A percentile compares a stretch with the other conserved stretches of the same genome.
Conservation (phyloP, 2,113 vertebrate genomes). For the Lampris megalopsis region DNA sequence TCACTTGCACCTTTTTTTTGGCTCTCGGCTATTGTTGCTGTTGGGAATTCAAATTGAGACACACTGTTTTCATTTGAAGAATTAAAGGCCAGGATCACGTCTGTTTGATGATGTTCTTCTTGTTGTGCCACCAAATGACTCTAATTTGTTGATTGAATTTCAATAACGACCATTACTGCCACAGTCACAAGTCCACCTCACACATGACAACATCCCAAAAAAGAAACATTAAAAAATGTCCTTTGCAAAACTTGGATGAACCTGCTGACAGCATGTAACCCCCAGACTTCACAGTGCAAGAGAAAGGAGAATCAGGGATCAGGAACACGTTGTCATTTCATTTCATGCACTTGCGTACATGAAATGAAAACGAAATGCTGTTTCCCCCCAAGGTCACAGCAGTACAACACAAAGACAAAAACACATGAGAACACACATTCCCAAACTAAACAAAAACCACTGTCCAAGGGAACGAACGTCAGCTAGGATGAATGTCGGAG, state of each 20-base stretch:
- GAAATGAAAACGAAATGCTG: no score
- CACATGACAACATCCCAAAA: conserved; percentile 30
- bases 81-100: conserved; percentile 13
- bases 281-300: no score
- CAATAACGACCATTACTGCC: conserved; percentile 48
- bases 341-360: no score
- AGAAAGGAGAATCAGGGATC: no score
- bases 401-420: no score
- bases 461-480: no score
- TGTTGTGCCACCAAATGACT: conserved; percentile 21
- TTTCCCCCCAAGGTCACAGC: no score
- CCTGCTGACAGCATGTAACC: background rate
- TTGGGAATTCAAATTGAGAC: background rate
- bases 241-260: background rate
- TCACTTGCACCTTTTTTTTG: background rate
- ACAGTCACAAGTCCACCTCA: conserved; percentile 52
- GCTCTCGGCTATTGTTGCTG: background rate
- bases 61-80: conserved; percentile 17
- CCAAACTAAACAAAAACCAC: no score
- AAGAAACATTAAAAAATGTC: conserved; percentile 52
- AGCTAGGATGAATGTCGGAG: no score
- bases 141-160: conserved; percentile 45
- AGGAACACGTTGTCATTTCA: no score
- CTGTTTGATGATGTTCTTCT: conserved; percentile 15
- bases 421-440: no score